Evolutionary conservation across 1,140 invertebrate genomes (phyloP).

Genomic region (Bradynema listronoti): DNA sequence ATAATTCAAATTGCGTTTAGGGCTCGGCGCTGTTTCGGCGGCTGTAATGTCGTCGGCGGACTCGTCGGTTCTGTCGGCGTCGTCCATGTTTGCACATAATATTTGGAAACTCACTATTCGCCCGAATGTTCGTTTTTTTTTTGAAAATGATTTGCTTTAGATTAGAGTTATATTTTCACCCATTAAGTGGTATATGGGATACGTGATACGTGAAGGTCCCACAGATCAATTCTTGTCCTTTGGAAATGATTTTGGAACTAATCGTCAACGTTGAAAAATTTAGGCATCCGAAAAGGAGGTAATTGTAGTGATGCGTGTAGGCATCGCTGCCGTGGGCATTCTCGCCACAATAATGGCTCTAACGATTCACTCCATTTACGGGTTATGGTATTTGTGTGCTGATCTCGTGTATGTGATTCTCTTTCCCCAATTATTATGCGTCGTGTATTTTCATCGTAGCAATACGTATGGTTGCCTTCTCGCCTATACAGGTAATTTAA

Average conservation of each 20-base stretch:
- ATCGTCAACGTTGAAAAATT: slow-evolving; percentile 5
- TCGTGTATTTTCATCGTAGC: slow-evolving; percentile 86
- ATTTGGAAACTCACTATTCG: slow-evolving; percentile 92
- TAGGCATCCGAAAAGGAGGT: slow-evolving; percentile 90
- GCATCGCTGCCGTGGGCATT: slow-evolving; percentile 64
- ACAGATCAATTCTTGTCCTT: too few relatives aligned
- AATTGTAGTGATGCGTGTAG: slow-evolving; percentile 89
- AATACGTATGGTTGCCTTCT: slow-evolving; percentile 89
- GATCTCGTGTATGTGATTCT: slow-evolving; percentile 92
- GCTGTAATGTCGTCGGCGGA: slow-evolving; percentile 95
- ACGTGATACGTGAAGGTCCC: too few relatives aligned
- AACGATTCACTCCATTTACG: slow-evolving; percentile 91
- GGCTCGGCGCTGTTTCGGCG: slow-evolving; percentile 91
- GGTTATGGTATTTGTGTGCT: slow-evolving; percentile 90
- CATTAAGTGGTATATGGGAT: too few relatives aligned
- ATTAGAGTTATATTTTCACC: slow-evolving; percentile 1
- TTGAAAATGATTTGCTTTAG: background rate
- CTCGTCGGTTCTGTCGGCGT: slow-evolving; percentile 88
- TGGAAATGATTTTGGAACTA: too few relatives aligned
- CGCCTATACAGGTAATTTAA: slow-evolving; percentile 57
- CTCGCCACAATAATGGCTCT: slow-evolving; percentile 86
- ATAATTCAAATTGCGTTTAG: slow-evolving; percentile 12
- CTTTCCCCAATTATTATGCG: slow-evolving; percentile 93
- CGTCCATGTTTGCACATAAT: slow-evolving; percentile 95
- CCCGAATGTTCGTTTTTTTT: slow-evolving; percentile 67